Base-by-base conservation (phyloP, 2,888 invertebrate species). In the Yponomeuta evonymella region DNA sequence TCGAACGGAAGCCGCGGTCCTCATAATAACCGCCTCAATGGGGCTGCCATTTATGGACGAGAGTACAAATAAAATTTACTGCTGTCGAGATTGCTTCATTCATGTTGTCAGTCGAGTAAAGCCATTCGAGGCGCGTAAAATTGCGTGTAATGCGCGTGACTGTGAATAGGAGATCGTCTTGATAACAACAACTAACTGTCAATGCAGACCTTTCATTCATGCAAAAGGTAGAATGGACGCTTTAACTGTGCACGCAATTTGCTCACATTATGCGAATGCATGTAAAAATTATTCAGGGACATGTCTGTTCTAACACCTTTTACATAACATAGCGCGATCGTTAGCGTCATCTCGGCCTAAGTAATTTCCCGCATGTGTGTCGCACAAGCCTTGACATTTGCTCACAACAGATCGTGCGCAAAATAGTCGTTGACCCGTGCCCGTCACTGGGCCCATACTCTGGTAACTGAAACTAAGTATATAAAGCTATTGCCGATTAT, bases 51-150 rank as follows among this genome's bases (percentile, higher is more conserved):
- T 89, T 90, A 88, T 86, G 89, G 89, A 82, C 84, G 83, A 84
- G 83, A 86, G 87, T 81, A 83, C 88, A 85, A 88, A 88, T 88
- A 84, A 86, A 81, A 77, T 88, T 85, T 83, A 88, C 80, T 81
- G 83, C 84, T 77, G 76, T 75, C 75, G 76, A 85, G 88, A 90
- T 90, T 88, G 83, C 87, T 89, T 87, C 89, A 90, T 90, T 90
- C 88, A 90, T 89, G 69, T 43, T 48, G 48, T 15, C 15, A 58
- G 65, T 88, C 84, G 85, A 80, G 86, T 83, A 79, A 76, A 79
- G 79, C 74, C 79, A 83, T 87, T 90, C 89, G 86, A 87, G 85
- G 78, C 78, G 82, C 83, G 68, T 68, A 68, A 82, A 84, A 85
- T 85, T 81, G 83, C 81, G 78, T 82, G 85, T 83, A 85, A 86